phyloP scores from a whole-genome alignment of 2,888 invertebrate species.

The Latheticus oryzae region DNA sequence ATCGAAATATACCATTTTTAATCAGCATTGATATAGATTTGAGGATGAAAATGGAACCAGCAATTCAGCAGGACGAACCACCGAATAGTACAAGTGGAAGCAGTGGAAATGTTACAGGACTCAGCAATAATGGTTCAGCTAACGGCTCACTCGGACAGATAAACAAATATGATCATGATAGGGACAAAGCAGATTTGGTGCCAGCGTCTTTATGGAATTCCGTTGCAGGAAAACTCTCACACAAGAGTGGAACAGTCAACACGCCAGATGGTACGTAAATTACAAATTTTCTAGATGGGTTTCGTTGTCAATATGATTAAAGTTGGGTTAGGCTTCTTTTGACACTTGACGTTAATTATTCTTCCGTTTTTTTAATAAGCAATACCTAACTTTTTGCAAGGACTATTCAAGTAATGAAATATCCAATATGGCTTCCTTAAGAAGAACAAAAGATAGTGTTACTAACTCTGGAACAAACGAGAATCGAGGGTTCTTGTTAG shows the following conservation, averaged over 20 bases:
- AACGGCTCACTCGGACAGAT: conserved; percentile 72
- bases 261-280: conserved; percentile 82
- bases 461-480: too few relatives aligned
- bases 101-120: conserved; percentile 58
- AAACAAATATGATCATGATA: conserved; percentile 63
- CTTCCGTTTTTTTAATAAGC: too few relatives aligned
- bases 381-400: too few relatives aligned
- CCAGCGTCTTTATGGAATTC: conserved; percentile 70
- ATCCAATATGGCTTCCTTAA: too few relatives aligned
- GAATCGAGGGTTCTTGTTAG: too few relatives aligned
- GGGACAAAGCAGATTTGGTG: conserved; percentile 67
- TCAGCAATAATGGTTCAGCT: conserved; percentile 57
- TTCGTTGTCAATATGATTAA: too few relatives aligned
- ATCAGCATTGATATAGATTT: conserved; percentile 76
- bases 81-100: conserved; percentile 61
- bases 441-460: too few relatives aligned
- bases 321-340: too few relatives aligned
- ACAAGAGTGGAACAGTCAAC: conserved; percentile 82
- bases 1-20: too few relatives aligned
- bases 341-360: too few relatives aligned
- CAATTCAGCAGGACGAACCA: conserved; percentile 59
- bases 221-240: conserved; percentile 66
- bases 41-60: conserved; percentile 78
- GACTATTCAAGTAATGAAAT: too few relatives aligned
- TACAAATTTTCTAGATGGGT: too few relatives aligned